Conservation (phyloP, 1,140 invertebrate species). For the Sycophaga agraensis region DNA sequence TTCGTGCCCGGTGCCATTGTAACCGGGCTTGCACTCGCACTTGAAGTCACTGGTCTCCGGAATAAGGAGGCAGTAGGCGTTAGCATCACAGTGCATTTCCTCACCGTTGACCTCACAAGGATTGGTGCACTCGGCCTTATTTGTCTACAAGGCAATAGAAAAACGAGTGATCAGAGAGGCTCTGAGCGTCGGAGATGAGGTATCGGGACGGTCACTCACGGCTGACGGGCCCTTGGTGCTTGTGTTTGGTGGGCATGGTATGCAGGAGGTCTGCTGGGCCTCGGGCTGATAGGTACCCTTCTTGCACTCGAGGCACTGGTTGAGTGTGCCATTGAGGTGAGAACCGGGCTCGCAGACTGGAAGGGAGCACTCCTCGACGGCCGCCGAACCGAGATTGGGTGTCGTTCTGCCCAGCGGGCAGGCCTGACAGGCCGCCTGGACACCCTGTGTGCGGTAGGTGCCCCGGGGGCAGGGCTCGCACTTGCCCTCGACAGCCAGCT, state of each 20-base stretch:
- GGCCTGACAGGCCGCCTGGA: conserved; percentile 82
- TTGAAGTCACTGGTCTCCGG: conserved; percentile 84
- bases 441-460: conserved; percentile 84
- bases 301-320: conserved; percentile 85
- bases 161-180: neutral
- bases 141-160: conserved; percentile 60
- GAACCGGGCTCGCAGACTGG: conserved; percentile 83
- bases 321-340: conserved; percentile 81
- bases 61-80: conserved; percentile 86
- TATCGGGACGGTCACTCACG: conserved; percentile 61
- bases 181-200: neutral
- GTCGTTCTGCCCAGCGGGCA: conserved; percentile 91
- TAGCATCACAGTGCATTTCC: conserved; percentile 82
- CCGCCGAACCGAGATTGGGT: conserved; percentile 75
- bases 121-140: conserved; percentile 84
- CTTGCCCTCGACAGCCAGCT: conserved; percentile 82
- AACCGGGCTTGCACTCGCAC: conserved; percentile 92
- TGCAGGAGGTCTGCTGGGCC: conserved; percentile 83
- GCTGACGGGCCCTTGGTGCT: conserved; percentile 82
- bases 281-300: conserved; percentile 92
- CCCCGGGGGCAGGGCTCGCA: conserved; percentile 92
- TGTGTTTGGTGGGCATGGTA: conserved; percentile 88
- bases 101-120: conserved; percentile 85
- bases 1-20: conserved; percentile 82
- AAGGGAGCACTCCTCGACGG: conserved; percentile 87